Evolutionary conservation across 2,797 vertebrate genomes (phyloP).

Genomic region (Falco naumanni): DNA sequence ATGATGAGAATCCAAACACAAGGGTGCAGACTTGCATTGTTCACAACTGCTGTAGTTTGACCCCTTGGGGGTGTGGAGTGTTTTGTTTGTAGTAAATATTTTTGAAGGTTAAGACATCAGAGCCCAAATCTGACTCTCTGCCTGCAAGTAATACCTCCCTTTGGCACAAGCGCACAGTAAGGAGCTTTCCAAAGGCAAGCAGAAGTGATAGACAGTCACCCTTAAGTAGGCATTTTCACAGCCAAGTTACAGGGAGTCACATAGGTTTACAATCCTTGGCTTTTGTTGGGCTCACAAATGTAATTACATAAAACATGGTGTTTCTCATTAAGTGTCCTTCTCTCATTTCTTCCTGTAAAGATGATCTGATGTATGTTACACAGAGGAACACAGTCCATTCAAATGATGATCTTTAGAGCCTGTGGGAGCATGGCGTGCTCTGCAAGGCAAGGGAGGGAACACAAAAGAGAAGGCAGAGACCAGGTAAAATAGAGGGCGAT

Average conservation of each 20-base stretch:
- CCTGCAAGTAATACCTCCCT: not conserved
- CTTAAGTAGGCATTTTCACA: not conserved
- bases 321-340: not conserved
- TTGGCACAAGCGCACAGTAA: not conserved
- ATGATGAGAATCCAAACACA: not conserved
- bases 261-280: not conserved
- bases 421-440: not conserved
- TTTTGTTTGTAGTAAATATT: conserved; percentile 27
- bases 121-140: not conserved
- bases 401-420: not conserved
- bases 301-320: not conserved
- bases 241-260: not conserved
- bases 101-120: conserved; percentile 42
- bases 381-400: not conserved
- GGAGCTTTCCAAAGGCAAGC: not conserved
- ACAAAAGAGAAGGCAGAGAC: not conserved
- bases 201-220: not conserved
- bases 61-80: not conserved
- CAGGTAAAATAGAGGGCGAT: not conserved
- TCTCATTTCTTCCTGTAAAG: not conserved
- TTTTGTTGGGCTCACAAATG: not conserved
- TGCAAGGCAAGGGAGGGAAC: not conserved
- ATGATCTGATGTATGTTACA: not conserved
- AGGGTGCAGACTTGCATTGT: not conserved
- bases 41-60: conserved; percentile 17